These are phyloP conservation scores for Nannospalax galili DNA, from an alignment of 2,113 vertebrate genomes.

Conservation along the genomic window DNA sequence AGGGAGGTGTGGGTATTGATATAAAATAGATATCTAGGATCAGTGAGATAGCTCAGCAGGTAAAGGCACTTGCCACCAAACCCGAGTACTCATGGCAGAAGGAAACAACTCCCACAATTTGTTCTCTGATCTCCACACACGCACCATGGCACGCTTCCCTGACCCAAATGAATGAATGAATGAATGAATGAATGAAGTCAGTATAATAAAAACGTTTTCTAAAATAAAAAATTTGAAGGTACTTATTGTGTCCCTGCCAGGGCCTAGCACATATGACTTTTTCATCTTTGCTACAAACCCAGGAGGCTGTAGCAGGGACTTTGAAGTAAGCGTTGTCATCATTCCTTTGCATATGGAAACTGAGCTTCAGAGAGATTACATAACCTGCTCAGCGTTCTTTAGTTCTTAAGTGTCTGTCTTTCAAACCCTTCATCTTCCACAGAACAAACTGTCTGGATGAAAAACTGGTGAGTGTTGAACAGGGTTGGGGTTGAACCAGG, in stretches of 20 bases:
- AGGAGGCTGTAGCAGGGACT: not conserved
- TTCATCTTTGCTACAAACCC: not conserved
- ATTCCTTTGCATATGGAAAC: slow-evolving; percentile 1
- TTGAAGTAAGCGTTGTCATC: not conserved
- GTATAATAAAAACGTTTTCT: not conserved
- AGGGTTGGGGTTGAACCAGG: not conserved
- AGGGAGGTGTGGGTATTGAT: not conserved
- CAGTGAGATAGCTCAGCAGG: not conserved
- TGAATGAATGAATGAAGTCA: too few species aligned
- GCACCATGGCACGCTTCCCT: too few species aligned
- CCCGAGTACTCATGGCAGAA: not conserved
- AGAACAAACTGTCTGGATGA: not conserved
- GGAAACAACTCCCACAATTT: not conserved
- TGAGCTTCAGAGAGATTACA: not conserved
- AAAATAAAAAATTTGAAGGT: not conserved
- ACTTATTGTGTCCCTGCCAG: not conserved
- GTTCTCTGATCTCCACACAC: not conserved
- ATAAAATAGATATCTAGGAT: not conserved
- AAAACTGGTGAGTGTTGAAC: not conserved
- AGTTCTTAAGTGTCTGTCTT: not conserved
- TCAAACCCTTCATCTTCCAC: not conserved
- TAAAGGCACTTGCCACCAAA: not conserved
- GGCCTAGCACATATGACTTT: not conserved
- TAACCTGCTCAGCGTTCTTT: not conserved
- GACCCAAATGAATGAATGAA: too few species aligned